phyloP scores from a whole-genome alignment of 1,140 invertebrate species.

The Meloidogyne exigua region DNA sequence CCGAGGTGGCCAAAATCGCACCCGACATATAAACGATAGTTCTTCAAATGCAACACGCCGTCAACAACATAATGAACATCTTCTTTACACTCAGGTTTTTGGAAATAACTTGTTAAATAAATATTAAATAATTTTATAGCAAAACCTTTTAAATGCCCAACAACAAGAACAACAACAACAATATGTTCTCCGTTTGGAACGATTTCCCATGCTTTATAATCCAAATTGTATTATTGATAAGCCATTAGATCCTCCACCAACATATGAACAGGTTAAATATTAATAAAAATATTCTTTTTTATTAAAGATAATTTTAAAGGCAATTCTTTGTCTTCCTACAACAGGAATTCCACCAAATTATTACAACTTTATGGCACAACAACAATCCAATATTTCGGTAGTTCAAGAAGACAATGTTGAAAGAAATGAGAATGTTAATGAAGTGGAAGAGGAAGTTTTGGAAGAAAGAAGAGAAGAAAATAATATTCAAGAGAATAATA shows the following conservation, averaged over 20 bases:
- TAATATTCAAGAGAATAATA: background rate
- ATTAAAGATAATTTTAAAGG: background rate
- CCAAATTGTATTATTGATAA: slow-evolving; percentile 20
- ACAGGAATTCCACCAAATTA: background rate
- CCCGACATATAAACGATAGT: background rate
- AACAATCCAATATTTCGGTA: background rate
- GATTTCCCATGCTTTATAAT: slow-evolving; percentile 29
- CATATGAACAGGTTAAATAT: slow-evolving; percentile 43
- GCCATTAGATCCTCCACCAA: slow-evolving; percentile 46
- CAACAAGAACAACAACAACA: slow-evolving; percentile 18
- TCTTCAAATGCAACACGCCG: background rate
- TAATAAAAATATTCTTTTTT: background rate
- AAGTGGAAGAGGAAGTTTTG: background rate
- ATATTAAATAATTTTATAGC: too few species aligned
- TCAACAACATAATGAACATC: slow-evolving; percentile 9
- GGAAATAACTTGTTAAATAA: too few species aligned
- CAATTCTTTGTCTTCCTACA: background rate
- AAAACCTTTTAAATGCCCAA: slow-evolving; percentile 47
- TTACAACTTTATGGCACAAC: background rate
- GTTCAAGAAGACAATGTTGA: background rate
- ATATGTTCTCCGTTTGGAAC: slow-evolving; percentile 45
- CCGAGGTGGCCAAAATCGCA: background rate
- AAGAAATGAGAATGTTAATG: background rate
- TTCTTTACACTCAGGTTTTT: slow-evolving; percentile 33
- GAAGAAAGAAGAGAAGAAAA: background rate